A percentile compares a stretch with the other conserved stretches of the same genome.
These are phyloP conservation scores for Prosapia bicincta DNA, from an alignment of 2,888 invertebrate species.

Conservation along the genomic window DNA sequence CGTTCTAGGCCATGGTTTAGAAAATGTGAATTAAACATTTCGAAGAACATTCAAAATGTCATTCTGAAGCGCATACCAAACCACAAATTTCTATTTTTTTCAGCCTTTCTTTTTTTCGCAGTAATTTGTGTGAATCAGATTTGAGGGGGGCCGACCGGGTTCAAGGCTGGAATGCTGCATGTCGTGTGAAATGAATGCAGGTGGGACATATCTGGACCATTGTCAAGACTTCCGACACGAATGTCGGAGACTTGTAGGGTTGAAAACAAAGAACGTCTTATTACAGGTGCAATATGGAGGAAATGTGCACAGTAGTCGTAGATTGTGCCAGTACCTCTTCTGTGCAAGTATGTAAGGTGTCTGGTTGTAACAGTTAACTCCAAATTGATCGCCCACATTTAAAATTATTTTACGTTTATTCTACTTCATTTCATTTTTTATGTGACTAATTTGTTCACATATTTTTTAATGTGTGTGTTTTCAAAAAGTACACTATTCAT, in stretches of 20 bases:
- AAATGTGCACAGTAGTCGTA: too few species aligned
- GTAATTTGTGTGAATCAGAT: neutral
- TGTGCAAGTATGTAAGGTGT: too few species aligned
- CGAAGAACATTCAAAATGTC: neutral
- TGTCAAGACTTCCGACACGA: neutral
- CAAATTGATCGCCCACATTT: too few species aligned
- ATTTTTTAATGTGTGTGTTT: too few species aligned
- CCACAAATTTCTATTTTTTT: neutral
- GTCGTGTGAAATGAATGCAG: neutral
- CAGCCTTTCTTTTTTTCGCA: neutral
- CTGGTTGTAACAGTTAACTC: too few species aligned
- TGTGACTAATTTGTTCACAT: too few species aligned
- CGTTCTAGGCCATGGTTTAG: too few species aligned
- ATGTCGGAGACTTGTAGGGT: neutral
- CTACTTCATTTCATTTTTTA: too few species aligned
- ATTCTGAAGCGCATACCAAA: neutral
- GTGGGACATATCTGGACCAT: neutral
- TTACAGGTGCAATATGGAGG: neutral
- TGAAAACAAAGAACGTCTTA: neutral
- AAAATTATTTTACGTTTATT: too few species aligned
- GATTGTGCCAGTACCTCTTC: too few species aligned
- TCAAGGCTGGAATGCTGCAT: neutral
- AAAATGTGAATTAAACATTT: neutral
- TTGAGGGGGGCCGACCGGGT: neutral
- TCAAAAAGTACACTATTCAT: too few species aligned